Conservation (phyloP, 37 sponge, comb jelly and placozoan species). For the Lycopodina hypogea region DNA sequence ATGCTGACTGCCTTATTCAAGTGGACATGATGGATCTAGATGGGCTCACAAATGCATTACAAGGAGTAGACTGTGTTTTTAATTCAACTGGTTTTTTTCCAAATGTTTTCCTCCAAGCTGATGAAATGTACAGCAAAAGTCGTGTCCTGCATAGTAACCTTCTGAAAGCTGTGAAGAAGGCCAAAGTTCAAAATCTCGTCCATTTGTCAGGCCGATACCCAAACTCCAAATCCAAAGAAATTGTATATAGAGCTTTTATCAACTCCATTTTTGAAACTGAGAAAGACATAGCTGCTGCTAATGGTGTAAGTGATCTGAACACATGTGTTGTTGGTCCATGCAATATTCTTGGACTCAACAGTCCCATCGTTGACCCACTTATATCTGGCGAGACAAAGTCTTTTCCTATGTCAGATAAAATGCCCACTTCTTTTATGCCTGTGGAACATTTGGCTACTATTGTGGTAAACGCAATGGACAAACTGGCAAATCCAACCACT, state of each 20-base stretch:
- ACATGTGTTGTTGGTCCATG: slow-evolving; percentile 53
- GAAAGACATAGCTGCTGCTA: slow-evolving; percentile 25
- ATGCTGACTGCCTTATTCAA: slow-evolving; percentile 59
- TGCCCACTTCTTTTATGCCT: slow-evolving; percentile 28
- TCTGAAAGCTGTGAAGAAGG: slow-evolving; percentile 35
- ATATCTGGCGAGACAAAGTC: slow-evolving; percentile 36
- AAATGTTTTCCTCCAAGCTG: slow-evolving; percentile 39
- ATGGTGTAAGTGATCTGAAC: slow-evolving; percentile 33
- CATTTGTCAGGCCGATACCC: slow-evolving; percentile 24
- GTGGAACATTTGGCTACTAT: slow-evolving; percentile 36
- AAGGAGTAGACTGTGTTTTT: slow-evolving; percentile 68
- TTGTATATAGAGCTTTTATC: slow-evolving; percentile 15
- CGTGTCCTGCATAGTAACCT: slow-evolving; percentile 34
- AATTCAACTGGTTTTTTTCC: slow-evolving; percentile 53
- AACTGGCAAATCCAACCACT: slow-evolving; percentile 12
- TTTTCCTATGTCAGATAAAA: slow-evolving; percentile 19
- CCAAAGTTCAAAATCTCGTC: slow-evolving; percentile 58
- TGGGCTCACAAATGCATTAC: slow-evolving; percentile 48
- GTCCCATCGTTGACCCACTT: slow-evolving; percentile 11
- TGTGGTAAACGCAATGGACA: slow-evolving; percentile 38
- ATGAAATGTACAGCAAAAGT: slow-evolving; percentile 51
- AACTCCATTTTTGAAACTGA: slow-evolving; percentile 9
- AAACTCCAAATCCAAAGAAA: background rate
- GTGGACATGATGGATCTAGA: slow-evolving; percentile 72
- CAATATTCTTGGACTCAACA: slow-evolving; percentile 51